Evolutionary conservation across 2,888 invertebrate species (phyloP), one percentile per base, ranked within the genome.

Genomic region (Crematogaster levior): DNA sequence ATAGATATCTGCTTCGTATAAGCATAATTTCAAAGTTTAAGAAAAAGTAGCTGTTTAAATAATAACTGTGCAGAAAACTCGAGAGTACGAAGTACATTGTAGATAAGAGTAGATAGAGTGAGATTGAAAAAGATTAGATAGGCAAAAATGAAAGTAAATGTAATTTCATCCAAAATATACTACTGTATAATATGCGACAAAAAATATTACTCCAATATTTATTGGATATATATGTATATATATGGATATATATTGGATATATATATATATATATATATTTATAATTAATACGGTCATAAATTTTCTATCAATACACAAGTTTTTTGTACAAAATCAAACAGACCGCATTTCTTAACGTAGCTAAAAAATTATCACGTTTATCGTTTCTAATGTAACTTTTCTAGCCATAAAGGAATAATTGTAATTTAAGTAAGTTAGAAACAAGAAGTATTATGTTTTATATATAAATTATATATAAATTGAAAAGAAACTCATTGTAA

Each of bases 21-120:
- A 61, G n/a, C 1, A 61, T 15, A 37, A 74, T 24, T 75, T 37
- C 15, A 37, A 51, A 37, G 10, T 48, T 30, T 24, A 12, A 63
- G 63, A n/a, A 37, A n/a, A 34, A 21, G 6, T 61, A n/a, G 24
- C 0, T 74, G 34, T 46, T 18, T 24, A 74, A 74, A 60, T 72
- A 24, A 37, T 53, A 15, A 3, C 12, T 30, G 7, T 7, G 34
- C 3, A 34, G 21, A 77, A 68, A 53, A 70, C 27, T 43, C 51
- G 30, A 79, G 7, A 46, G 56, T 56, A 56, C 56, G 43, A 68
- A 43, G 56, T 79, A 70, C 53, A 24, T 15, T 30, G 0, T 18
- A 56, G 66, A 79, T 75, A 75, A 75, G 61, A 77, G 24, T 56
- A 79, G 43, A 70, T 72, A 43, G 27, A 53, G 5, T 18, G n/a